Percentiles rank a stretch among this genome's conserved stretches.
phyloP scores from a whole-genome alignment of 2,797 vertebrate genomes.

The Squalus acanthias region DNA sequence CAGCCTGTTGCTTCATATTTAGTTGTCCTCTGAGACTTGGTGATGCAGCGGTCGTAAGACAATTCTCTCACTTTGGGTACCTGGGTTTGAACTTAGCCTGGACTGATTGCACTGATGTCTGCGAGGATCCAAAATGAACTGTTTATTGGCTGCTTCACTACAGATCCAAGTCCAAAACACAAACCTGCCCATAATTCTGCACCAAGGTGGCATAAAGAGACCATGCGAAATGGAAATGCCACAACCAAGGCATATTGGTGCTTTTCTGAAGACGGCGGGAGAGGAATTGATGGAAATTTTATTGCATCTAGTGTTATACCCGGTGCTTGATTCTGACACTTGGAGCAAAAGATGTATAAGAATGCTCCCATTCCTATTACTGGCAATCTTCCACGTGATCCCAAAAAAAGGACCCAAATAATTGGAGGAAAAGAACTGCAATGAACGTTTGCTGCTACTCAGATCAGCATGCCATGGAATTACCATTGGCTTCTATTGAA shows the following conservation, averaged over 20 bases:
- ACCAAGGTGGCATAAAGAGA: too few species aligned
- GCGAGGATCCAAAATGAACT: neutral
- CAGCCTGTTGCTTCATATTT: neutral
- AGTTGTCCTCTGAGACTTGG: neutral
- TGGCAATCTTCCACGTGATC: neutral
- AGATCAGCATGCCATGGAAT: too few species aligned
- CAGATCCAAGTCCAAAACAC: too few species aligned
- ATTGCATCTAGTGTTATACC: neutral
- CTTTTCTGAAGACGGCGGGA: neutral
- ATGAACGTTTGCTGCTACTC: neutral
- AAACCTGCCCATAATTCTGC: too few species aligned
- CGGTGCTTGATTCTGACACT: neutral
- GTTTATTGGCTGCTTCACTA: neutral
- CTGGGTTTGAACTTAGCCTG: neutral
- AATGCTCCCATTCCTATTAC: neutral
- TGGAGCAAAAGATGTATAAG: neutral
- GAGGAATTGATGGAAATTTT: neutral
- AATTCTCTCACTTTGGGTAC: neutral
- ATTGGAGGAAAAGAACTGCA: neutral
- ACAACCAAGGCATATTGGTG: neutral
- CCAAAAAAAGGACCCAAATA: neutral
- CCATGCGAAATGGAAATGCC: too few species aligned
- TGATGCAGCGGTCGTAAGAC: neutral
- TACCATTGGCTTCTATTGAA: neutral
- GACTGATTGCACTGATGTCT: neutral